phyloP scores from a whole-genome alignment of 2,113 vertebrate species.

The Tetrax tetrax region DNA sequence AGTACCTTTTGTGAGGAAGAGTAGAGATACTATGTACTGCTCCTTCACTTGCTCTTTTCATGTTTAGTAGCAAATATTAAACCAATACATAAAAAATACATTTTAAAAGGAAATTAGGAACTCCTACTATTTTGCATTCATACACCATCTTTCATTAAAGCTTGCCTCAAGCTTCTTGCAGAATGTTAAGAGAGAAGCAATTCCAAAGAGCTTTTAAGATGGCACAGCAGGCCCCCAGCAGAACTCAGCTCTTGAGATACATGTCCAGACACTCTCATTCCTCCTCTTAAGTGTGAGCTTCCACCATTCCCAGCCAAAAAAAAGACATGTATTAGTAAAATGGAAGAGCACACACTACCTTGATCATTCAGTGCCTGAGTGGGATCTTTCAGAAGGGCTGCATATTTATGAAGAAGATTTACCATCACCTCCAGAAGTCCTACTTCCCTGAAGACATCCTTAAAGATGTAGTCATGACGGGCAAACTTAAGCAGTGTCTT shows the following conservation, averaged over 20 bases:
- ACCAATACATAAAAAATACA: not conserved
- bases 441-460: slow-evolving; percentile 96
- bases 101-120: not conserved
- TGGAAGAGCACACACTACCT: slow-evolving; percentile 75
- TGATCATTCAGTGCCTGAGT: slow-evolving; percentile 84
- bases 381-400: slow-evolving; percentile 95
- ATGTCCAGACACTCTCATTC: rapidly evolving
- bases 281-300: not conserved
- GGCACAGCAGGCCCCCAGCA: not conserved
- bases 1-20: not conserved
- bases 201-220: not conserved
- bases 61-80: not conserved
- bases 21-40: not conserved
- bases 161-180: not conserved
- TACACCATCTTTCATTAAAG: not conserved
- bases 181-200: not conserved
- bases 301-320: not conserved
- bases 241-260: not conserved
- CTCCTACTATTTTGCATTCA: not conserved
- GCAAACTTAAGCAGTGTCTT: slow-evolving; percentile 91
- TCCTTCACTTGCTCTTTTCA: not conserved
- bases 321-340: not conserved
- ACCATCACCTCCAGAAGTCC: slow-evolving; percentile 97
- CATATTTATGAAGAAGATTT: slow-evolving; percentile 98
- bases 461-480: slow-evolving; percentile 93